phyloP scores from a whole-genome alignment of 2,797 vertebrate genomes.

The Philypnodon macrostomus region DNA sequence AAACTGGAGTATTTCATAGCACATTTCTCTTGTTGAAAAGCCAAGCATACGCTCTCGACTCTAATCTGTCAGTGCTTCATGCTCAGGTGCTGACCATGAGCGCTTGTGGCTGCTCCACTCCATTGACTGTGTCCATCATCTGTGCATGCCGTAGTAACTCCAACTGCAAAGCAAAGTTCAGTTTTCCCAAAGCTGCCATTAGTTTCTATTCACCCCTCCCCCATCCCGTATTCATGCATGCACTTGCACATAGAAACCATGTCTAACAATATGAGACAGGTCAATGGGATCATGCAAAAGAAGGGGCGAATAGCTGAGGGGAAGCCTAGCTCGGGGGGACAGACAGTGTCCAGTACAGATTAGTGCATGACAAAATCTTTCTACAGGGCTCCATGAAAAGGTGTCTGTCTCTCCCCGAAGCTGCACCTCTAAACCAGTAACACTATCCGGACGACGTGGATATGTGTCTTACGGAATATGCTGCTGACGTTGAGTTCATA shows the following conservation, averaged over 20 bases:
- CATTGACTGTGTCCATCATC: slow-evolving; percentile 60
- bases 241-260: slow-evolving; percentile 12
- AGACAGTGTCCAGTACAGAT: slow-evolving; percentile 49
- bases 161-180: slow-evolving; percentile 35
- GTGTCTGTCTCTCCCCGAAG: slow-evolving; percentile 39
- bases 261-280: slow-evolving; percentile 34
- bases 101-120: slow-evolving; percentile 38
- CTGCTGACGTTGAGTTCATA: slow-evolving; percentile 47
- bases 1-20: neutral
- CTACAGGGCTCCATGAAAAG: slow-evolving; percentile 41
- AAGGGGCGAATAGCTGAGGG: slow-evolving; percentile 21
- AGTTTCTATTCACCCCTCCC: slow-evolving; percentile 19
- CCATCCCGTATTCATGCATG: slow-evolving; percentile 7
- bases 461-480: slow-evolving; percentile 41
- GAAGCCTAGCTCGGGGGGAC: slow-evolving; percentile 48
- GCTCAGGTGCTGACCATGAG: slow-evolving; percentile 44
- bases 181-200: slow-evolving; percentile 16
- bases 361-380: slow-evolving; percentile 62
- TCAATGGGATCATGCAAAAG: slow-evolving; percentile 40
- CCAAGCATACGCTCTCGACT: slow-evolving; percentile 20
- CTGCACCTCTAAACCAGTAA: slow-evolving; percentile 56
- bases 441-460: slow-evolving; percentile 52
- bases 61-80: slow-evolving; percentile 55
- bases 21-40: slow-evolving; percentile 6
- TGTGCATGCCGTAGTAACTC: slow-evolving; percentile 42